Conservation (phyloP, 2,113 vertebrate genomes). For the Raja brachyura region DNA sequence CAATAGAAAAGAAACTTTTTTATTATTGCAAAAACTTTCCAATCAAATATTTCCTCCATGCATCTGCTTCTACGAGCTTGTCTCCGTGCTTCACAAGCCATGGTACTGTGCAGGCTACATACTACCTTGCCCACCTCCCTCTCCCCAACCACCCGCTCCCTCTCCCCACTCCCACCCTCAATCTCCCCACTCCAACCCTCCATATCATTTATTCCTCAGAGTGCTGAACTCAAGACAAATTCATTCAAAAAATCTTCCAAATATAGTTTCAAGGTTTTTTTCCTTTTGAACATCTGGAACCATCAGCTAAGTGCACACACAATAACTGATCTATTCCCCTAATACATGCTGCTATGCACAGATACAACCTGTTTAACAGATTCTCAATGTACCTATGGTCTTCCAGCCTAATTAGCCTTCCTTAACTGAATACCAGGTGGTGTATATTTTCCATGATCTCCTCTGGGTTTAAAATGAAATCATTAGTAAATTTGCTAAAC, state of each 20-base stretch:
- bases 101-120: background rate
- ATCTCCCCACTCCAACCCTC: too few species aligned
- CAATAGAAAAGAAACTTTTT: background rate
- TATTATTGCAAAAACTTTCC: background rate
- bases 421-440: background rate
- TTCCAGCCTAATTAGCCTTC: background rate
- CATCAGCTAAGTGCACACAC: background rate
- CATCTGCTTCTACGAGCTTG: background rate
- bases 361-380: background rate
- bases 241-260: background rate
- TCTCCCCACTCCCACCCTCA: too few species aligned
- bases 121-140: too few species aligned
- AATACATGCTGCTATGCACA: background rate
- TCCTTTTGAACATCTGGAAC: background rate
- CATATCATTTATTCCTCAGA: background rate
- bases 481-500: conserved; percentile 18
- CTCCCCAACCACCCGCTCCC: too few species aligned
- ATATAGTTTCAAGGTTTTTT: background rate
- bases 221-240: background rate
- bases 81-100: background rate
- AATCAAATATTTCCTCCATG: background rate
- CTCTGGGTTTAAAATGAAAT: conserved; percentile 13
- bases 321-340: background rate
- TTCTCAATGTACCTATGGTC: background rate
- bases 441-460: background rate